Evolutionary conservation across 2,113 vertebrate species (phyloP), one percentile per base, ranked within the genome.

Genomic region (Glaucomys volans): DNA sequence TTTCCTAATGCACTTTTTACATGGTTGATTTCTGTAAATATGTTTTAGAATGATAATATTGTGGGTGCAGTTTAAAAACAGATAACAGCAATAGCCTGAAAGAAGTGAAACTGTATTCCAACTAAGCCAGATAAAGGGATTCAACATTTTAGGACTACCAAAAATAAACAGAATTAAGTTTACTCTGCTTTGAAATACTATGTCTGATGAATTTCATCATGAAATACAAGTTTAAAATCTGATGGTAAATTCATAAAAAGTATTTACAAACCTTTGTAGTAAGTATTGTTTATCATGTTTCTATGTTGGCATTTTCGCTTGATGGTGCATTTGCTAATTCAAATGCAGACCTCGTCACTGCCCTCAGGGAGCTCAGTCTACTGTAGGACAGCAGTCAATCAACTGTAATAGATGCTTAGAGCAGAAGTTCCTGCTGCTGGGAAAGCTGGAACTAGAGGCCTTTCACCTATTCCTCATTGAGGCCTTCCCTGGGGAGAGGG

Each of bases 41-140:
- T 91, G 67, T 82, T 95, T 93, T 62, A 62, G 10, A 95, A 89
- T 8, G 18, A 66, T 88, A 57, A 81, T 82, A 44, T 84, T 42
- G 24, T 47, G 35, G 72, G 6, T 94, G 42, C 47, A 44, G n/a
- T 52, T 90, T 88, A 92, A 77, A 95, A 95, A 94, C 9, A 81
- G 40, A 82, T 59, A 95, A 69, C 6, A 79, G 35, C n/a, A 82
- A n/a, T 40, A 85, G 8, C 17, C 67, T 52, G 12, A 91, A 77
- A 83, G 32, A 94, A 26, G 37, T 42, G 22, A 92, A 11, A 2
- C 52, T 67, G 24, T 81, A 67, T 83, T 87, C n/a, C n/a, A 67
- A 2, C 42, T 91, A 92, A 97, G n/a, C 18, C 77, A 94, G 40
- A 66, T 81, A 77, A 85, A 95, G 76, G 7, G 5, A 96, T 44